Conservation (phyloP, 2,888 invertebrate species). For the Sclerodermus sp. region DNA sequence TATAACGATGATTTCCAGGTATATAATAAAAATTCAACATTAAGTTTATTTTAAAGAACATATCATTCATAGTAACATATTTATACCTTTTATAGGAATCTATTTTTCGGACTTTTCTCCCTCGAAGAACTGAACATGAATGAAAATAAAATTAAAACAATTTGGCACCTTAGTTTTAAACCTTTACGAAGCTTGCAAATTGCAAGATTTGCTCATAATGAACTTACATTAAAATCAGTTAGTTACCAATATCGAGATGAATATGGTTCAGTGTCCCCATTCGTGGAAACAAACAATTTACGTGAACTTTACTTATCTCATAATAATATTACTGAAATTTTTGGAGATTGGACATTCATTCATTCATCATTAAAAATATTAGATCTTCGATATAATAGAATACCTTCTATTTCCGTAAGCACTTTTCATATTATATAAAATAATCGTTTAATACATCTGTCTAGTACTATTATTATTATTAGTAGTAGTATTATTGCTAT, state of each 20-base stretch:
- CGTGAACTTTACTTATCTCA: slow-evolving; percentile 64
- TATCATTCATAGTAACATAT: neutral
- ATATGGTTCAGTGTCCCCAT: slow-evolving; percentile 61
- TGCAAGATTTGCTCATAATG: slow-evolving; percentile 62
- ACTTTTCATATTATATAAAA: too few relatives aligned
- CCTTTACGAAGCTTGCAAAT: slow-evolving; percentile 60
- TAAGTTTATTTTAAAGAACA: neutral
- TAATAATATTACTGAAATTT: slow-evolving; percentile 66
- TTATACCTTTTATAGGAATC: slow-evolving; percentile 47
- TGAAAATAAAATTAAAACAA: slow-evolving; percentile 58
- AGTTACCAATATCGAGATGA: slow-evolving; percentile 24
- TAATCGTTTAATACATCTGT: too few relatives aligned
- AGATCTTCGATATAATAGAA: slow-evolving; percentile 70
- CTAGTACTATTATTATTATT: too few relatives aligned
- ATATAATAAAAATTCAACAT: neutral
- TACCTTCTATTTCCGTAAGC: slow-evolving; percentile 63
- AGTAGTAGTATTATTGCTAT: too few relatives aligned
- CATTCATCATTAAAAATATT: slow-evolving; percentile 63
- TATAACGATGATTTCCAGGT: too few relatives aligned
- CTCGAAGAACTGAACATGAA: slow-evolving; percentile 60
- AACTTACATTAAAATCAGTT: slow-evolving; percentile 56
- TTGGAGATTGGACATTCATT: slow-evolving; percentile 67
- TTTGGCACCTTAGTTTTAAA: slow-evolving; percentile 60
- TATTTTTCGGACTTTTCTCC: slow-evolving; percentile 54
- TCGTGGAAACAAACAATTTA: slow-evolving; percentile 60